A percentile compares a stretch with the other conserved stretches of the same genome.
Conservation (phyloP, 2,113 vertebrate genomes). For the Vicugna pacos region DNA sequence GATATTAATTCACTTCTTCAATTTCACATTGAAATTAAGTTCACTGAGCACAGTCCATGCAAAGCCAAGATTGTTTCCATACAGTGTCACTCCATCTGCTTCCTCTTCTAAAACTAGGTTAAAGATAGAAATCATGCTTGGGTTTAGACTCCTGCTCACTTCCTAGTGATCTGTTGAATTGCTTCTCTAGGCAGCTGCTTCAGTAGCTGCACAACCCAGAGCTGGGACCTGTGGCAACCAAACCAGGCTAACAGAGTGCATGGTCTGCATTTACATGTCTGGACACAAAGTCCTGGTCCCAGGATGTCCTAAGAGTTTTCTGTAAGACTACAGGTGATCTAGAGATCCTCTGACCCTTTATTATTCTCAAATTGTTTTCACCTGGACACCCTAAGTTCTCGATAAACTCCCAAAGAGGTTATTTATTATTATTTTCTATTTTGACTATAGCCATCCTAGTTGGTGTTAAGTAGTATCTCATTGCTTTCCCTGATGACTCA, state of each 20-base stretch:
- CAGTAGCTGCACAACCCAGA: background rate
- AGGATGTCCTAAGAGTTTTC: background rate
- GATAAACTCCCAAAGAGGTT: background rate
- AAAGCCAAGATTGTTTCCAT: background rate
- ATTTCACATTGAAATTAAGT: background rate
- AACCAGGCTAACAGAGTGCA: background rate
- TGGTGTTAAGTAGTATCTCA: background rate
- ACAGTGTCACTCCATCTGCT: background rate
- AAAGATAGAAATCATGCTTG: background rate
- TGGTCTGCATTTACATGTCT: background rate
- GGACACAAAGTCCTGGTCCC: background rate
- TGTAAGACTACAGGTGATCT: background rate
- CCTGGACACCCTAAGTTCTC: background rate
- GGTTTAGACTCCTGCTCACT: background rate
- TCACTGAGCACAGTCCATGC: background rate
- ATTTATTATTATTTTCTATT: background rate
- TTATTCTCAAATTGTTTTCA: background rate
- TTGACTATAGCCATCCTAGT: background rate
- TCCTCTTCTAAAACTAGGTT: slow-evolving; percentile 30
- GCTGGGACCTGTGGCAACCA: background rate
- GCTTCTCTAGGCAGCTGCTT: background rate
- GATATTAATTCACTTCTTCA: background rate
- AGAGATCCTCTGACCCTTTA: background rate
- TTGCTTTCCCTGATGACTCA: background rate
- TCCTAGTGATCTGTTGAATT: background rate